Conservation (phyloP, 2,888 invertebrate species). For the Escarpia spicata region DNA sequence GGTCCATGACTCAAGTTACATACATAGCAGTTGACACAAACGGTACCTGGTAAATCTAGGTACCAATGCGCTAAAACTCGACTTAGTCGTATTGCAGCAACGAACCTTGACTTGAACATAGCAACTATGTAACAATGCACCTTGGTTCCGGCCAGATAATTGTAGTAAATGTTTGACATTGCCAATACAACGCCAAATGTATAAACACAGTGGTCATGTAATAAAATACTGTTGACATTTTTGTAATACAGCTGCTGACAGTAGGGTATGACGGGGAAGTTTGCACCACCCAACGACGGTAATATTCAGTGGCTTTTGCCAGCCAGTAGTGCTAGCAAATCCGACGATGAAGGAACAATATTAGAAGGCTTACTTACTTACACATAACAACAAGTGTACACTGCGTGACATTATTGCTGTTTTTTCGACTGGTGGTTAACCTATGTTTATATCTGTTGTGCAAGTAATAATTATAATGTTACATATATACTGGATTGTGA, state of each 20-base stretch:
- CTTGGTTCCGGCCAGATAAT: not conserved
- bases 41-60: not conserved
- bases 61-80: not conserved
- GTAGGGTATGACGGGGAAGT: not conserved
- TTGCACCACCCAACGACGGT: not conserved
- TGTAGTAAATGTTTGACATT: constrained; percentile 16
- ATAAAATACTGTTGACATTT: not conserved
- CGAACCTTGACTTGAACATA: not conserved
- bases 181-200: not conserved
- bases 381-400: constrained; percentile 1
- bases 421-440: not conserved
- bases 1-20: not conserved
- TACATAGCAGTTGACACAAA: not conserved
- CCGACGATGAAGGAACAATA: not conserved
- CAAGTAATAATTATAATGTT: not conserved
- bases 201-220: not conserved
- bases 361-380: not conserved
- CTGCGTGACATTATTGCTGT: not conserved
- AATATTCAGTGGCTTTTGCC: not conserved
- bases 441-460: not conserved
- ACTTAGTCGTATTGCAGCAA: not conserved
- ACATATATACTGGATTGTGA: not conserved
- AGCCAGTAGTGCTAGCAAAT: not conserved
- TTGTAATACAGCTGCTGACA: not conserved
- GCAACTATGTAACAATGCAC: not conserved